These are phyloP conservation scores for Pristionchus arcanus DNA, from an alignment of 2,888 invertebrate genomes.

Conservation along the genomic window DNA sequence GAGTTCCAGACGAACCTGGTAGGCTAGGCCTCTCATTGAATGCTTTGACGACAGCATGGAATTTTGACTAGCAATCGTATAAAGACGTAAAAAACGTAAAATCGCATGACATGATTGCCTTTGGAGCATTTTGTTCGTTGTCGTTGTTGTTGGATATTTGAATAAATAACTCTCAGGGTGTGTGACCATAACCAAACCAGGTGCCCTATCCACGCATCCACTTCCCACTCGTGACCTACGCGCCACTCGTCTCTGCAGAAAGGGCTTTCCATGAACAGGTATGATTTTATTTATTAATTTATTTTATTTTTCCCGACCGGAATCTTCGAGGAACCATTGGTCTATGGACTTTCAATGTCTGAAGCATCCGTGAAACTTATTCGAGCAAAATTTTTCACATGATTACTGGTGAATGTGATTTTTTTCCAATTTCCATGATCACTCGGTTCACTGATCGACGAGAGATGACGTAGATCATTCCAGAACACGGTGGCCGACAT, in stretches of 20 bases:
- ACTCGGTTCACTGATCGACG: not conserved
- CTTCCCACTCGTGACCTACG: constrained; percentile 86
- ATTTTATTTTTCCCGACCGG: not conserved
- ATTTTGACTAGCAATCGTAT: too few species aligned
- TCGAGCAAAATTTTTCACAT: not conserved
- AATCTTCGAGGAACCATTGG: too few species aligned
- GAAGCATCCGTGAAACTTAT: not conserved
- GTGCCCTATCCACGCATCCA: constrained; percentile 89
- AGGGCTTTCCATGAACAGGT: constrained; percentile 72
- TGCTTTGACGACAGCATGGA: too few species aligned
- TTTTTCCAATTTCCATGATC: not conserved
- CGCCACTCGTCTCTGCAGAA: constrained; percentile 75
- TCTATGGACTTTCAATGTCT: too few species aligned
- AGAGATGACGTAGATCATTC: too few species aligned
- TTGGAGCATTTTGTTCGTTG: too few species aligned
- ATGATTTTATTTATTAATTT: not conserved
- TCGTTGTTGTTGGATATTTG: too few species aligned
- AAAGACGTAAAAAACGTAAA: too few species aligned
- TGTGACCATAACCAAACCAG: constrained; percentile 53
- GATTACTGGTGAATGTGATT: too few species aligned
- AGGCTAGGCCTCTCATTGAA: too few species aligned
- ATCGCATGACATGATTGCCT: too few species aligned
- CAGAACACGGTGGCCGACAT: constrained; percentile 87
- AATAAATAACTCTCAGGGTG: too few species aligned
- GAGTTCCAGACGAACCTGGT: constrained; percentile 85